Evolutionary conservation across 1,140 invertebrate species (phyloP).

Genomic region (Pectinophora gossypiella): DNA sequence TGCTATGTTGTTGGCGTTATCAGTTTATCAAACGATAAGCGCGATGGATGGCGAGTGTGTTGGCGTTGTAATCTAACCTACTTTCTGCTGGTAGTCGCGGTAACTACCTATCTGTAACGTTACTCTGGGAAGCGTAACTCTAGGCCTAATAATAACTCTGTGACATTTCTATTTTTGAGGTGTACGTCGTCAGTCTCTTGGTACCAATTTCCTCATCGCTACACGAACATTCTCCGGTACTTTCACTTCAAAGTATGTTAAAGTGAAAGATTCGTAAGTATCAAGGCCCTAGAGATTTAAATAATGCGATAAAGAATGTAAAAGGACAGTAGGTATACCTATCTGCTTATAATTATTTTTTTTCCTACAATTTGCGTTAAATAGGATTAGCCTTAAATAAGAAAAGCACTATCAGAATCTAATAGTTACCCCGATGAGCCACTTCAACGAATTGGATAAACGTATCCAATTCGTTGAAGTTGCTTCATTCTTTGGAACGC

Average conservation of each 20-base stretch:
- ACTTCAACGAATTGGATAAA: too few species aligned
- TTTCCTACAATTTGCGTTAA: too few species aligned
- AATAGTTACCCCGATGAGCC: too few species aligned
- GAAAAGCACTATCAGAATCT: too few species aligned
- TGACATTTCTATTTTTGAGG: conserved; percentile 47
- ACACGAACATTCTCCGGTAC: background rate
- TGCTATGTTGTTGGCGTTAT: conserved; percentile 34
- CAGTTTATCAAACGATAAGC: conserved; percentile 41
- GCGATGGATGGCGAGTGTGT: background rate
- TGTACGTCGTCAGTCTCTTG: background rate
- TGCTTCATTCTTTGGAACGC: too few species aligned
- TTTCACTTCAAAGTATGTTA: conserved; percentile 2
- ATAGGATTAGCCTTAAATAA: too few species aligned
- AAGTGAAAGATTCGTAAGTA: too few species aligned
- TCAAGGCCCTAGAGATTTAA: too few species aligned
- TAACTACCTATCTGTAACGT: conserved; percentile 26
- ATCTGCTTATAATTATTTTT: too few species aligned
- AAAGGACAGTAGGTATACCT: too few species aligned
- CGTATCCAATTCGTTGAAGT: too few species aligned
- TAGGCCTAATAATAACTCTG: conserved; percentile 37
- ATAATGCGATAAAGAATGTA: too few species aligned
- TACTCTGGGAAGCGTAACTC: conserved; percentile 25
- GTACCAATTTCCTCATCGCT: background rate
- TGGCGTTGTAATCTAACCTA: conserved; percentile 54
- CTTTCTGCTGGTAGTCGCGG: conserved; percentile 24